Base-by-base conservation (phyloP, 2,888 invertebrate genomes). In the Dascillus cervinus region DNA sequence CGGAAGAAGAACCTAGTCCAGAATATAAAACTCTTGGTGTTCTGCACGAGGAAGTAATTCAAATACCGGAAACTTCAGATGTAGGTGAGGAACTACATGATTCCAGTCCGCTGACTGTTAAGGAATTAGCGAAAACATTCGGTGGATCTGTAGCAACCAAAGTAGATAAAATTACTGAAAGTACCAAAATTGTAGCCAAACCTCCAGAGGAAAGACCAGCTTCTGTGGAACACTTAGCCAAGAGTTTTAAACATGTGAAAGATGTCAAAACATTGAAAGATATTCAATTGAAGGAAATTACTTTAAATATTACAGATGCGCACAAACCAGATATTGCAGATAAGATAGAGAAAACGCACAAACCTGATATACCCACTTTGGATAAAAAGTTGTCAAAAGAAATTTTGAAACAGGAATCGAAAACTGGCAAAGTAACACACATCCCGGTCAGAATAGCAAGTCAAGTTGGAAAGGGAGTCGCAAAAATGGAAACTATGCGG, bases 1-100 rank as follows among this genome's bases (percentile, higher is more conserved):
- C 65, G 19, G 69, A 70, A 50, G 67, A 67, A 50, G 64, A 66
- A 36, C 56, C 62, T 5, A 62, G 64, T 0, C 70, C 68, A 2
- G 70, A 70, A 51, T 60, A 64, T 32, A 71, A 71, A 56, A 57
- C 65, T 3, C 44, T 53, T n/a, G 26, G 28, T n/a, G n/a, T n/a
- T n/a, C n/a, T n/a, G n/a, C n/a, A n/a, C n/a, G n/a, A n/a, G n/a
- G n/a, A n/a, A n/a, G n/a, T n/a, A n/a, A n/a, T n/a, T n/a, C n/a
- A n/a, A n/a, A n/a, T n/a, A n/a, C n/a, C n/a, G n/a, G n/a, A n/a
- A n/a, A n/a, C n/a, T n/a, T n/a, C n/a, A n/a, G n/a, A n/a, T n/a
- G n/a, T n/a, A 23, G n/a, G 35, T 34, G 21, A 17, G 14, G 10
- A 12, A 32, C 31, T 29, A 29, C 20, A 17, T n/a, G n/a, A 32